Evolutionary conservation across 2,888 invertebrate species (phyloP).

Genomic region (Hipparchia semele): DNA sequence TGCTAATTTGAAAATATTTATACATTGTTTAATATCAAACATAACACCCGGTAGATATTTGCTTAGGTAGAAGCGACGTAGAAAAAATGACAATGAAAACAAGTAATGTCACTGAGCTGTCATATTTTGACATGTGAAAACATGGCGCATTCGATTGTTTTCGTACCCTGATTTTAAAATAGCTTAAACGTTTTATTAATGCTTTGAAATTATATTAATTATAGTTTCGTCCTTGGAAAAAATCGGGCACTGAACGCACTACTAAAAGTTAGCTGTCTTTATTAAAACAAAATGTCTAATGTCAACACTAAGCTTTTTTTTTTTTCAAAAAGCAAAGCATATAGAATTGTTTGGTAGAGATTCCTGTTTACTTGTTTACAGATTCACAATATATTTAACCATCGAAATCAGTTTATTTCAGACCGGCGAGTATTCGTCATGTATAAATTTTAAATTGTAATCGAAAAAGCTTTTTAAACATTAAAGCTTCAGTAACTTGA

Average conservation of each 20-base stretch:
- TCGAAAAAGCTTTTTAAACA: neutral
- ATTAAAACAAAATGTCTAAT: neutral
- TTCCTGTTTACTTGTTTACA: neutral
- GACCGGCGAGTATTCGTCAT: neutral
- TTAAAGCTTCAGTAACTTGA: slow-evolving; percentile 3
- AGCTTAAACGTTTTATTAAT: slow-evolving; percentile 4
- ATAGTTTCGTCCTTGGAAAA: neutral
- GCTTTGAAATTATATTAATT: neutral
- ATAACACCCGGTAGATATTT: neutral
- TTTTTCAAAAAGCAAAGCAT: neutral
- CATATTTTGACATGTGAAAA: slow-evolving; percentile 23
- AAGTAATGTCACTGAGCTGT: slow-evolving; percentile 31
- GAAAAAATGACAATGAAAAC: slow-evolving; percentile 3
- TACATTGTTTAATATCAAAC: neutral
- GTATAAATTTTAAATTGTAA: neutral
- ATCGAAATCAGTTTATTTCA: neutral
- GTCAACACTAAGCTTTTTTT: too few species aligned
- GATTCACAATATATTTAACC: neutral
- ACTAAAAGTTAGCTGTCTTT: neutral
- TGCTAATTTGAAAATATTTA: slow-evolving; percentile 5
- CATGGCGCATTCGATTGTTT: slow-evolving; percentile 25
- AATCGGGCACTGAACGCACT: neutral
- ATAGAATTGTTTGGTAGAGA: neutral
- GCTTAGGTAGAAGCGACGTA: neutral
- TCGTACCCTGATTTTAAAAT: slow-evolving; percentile 27